phyloP scores from a whole-genome alignment of 2,113 vertebrate genomes.

The Sylvicapra grimmia region DNA sequence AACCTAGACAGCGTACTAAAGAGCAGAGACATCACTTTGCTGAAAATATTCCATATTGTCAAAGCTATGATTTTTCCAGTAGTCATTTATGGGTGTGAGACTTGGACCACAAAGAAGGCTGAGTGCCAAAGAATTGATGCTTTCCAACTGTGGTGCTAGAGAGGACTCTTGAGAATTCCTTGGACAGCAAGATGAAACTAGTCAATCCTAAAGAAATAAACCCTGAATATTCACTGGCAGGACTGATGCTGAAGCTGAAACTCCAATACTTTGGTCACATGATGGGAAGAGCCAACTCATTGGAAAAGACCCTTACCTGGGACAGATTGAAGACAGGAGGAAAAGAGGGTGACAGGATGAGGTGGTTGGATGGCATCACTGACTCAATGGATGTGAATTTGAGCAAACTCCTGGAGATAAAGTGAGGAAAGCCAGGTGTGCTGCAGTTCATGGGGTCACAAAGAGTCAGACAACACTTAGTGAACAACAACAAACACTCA shows the following conservation, averaged over 20 bases:
- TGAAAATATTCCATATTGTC: not conserved
- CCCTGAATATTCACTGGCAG: not conserved
- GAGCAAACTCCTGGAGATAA: not conserved
- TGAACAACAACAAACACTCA: not conserved
- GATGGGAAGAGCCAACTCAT: not conserved
- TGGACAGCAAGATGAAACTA: not conserved
- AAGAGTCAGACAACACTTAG: not conserved
- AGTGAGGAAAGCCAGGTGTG: not conserved
- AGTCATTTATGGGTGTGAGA: not conserved
- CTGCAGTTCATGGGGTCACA: not conserved
- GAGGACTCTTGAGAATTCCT: not conserved
- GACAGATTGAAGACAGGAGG: not conserved
- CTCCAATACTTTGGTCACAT: not conserved
- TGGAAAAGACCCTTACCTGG: not conserved
- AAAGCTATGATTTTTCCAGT: not conserved
- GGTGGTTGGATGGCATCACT: not conserved
- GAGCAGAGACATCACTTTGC: not conserved
- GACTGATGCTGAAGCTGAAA: not conserved
- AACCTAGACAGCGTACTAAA: not conserved
- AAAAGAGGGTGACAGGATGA: not conserved
- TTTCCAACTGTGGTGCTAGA: not conserved
- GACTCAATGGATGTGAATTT: not conserved
- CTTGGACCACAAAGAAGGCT: not conserved
- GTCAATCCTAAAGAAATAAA: not conserved
- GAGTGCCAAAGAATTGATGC: not conserved